These are phyloP conservation scores for Rhabdornis inornatus DNA, from an alignment of 2,113 vertebrate genomes.

Conservation along the genomic window DNA sequence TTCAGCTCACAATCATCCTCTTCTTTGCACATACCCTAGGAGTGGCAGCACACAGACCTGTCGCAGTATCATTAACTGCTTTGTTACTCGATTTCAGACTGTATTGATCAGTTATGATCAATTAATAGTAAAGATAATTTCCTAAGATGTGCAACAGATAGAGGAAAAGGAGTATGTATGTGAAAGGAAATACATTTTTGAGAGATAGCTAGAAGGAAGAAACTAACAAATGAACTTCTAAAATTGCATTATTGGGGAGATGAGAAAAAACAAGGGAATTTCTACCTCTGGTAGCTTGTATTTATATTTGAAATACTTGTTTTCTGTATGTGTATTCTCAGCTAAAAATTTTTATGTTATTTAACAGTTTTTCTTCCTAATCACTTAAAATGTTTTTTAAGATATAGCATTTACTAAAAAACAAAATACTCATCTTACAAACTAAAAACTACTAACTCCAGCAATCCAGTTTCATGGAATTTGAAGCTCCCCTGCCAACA, in stretches of 20 bases:
- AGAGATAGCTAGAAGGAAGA: rapidly evolving
- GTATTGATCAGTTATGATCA: background rate
- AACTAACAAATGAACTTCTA: background rate
- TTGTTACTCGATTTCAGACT: background rate
- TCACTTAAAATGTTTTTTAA: background rate
- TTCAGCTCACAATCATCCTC: background rate
- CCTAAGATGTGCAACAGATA: background rate
- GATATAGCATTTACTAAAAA: background rate
- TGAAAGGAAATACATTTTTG: background rate
- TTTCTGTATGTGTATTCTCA: background rate
- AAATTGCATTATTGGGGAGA: background rate
- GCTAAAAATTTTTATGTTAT: background rate
- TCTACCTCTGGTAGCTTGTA: background rate
- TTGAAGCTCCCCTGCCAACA: background rate
- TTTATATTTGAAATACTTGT: background rate
- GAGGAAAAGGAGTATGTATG: rapidly evolving
- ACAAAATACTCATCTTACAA: background rate
- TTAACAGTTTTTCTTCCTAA: background rate
- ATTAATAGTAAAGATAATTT: background rate
- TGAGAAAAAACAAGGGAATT: background rate
- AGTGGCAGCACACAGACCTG: background rate
- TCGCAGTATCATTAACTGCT: background rate
- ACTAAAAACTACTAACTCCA: background rate
- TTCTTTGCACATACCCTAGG: background rate
- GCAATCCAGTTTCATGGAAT: background rate